These are phyloP conservation scores for Gallinago nigripennis DNA, from an alignment of 2,797 vertebrate genomes.

Conservation along the genomic window DNA sequence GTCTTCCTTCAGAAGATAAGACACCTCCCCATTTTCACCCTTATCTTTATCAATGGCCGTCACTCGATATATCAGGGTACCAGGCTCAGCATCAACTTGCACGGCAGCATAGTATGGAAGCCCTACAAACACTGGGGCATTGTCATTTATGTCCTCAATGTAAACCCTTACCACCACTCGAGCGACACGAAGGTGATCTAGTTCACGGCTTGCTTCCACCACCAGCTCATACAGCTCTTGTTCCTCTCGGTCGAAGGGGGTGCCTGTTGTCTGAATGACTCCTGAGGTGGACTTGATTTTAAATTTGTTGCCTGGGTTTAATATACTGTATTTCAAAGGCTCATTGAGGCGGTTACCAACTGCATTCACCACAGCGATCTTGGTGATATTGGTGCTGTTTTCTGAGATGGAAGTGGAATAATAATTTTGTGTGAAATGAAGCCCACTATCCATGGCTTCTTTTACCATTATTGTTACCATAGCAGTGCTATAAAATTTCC, in stretches of 20 bases:
- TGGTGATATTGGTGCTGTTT: slow-evolving; percentile 90
- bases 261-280: slow-evolving; percentile 91
- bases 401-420: slow-evolving; percentile 92
- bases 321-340: slow-evolving; percentile 90
- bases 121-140: slow-evolving; percentile 90
- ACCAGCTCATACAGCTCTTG: slow-evolving; percentile 93
- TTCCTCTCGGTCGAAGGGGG: slow-evolving; percentile 93
- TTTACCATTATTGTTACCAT: slow-evolving; percentile 88
- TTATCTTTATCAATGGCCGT: slow-evolving; percentile 93
- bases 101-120: slow-evolving; percentile 97
- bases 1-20: slow-evolving; percentile 90
- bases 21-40: slow-evolving; percentile 91
- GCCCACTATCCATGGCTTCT: slow-evolving; percentile 92
- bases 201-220: slow-evolving; percentile 91
- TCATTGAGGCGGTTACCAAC: slow-evolving; percentile 94
- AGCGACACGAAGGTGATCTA: slow-evolving; percentile 89
- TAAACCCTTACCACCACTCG: slow-evolving; percentile 91
- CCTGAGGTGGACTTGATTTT: slow-evolving; percentile 92
- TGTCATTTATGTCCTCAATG: slow-evolving; percentile 95
- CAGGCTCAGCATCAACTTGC: slow-evolving; percentile 91
- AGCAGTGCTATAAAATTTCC: slow-evolving; percentile 90
- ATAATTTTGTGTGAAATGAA: slow-evolving; percentile 88
- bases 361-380: slow-evolving; percentile 93
- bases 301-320: slow-evolving; percentile 92
- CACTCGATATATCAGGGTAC: slow-evolving; percentile 89